Evolutionary conservation across 2,113 vertebrate genomes (phyloP), one percentile per base, ranked within the genome.

Genomic region (Dermatemys mawii): DNA sequence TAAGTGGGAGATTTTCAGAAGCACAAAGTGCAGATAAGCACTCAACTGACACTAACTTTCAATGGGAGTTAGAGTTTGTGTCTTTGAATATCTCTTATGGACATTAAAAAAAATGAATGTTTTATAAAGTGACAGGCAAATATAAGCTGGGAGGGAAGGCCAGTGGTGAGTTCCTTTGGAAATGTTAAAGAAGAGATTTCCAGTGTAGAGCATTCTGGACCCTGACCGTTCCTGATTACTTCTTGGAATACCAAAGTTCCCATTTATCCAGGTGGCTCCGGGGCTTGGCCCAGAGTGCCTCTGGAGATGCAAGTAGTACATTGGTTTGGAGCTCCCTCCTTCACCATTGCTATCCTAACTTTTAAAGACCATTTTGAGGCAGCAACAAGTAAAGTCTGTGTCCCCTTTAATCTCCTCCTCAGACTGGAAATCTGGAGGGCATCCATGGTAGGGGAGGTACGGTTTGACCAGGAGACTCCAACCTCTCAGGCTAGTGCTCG

Each of bases 51-150:
- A 81, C 75, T 44, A 49, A 29, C 81, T 44, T 55, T n/a, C 38
- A 78, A 4, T 17, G 76, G n/a, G 6, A 78, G 9, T 7, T 76
- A 73, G 63, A 55, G 38, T 86, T 90, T 76, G 35, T 38, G 5
- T 17, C 57, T 86, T 92, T 84, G 46, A 93, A 97, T 94, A 86
- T 49, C 8, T 14, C 22, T n/a, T 49, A 79, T 83, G 48, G 67
- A 95, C 90, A 79, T 51, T 10, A 51, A 13, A 12, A 48, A 22
- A 87, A 82, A 80, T 83, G 26, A 5, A 46, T 16, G 22, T 14
- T 46, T 29, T 46, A 76, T 70, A 76, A 76, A 76, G 41, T 46
- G 46, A 76, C 73, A 46, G 38, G 26, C 73, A 76, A 88, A 85
- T 49, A 75, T 1, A 85, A 94, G 48, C 38, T 26, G 55, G 22